Base-by-base conservation (phyloP, 2,888 invertebrate genomes). In the Vanessa cardui region DNA sequence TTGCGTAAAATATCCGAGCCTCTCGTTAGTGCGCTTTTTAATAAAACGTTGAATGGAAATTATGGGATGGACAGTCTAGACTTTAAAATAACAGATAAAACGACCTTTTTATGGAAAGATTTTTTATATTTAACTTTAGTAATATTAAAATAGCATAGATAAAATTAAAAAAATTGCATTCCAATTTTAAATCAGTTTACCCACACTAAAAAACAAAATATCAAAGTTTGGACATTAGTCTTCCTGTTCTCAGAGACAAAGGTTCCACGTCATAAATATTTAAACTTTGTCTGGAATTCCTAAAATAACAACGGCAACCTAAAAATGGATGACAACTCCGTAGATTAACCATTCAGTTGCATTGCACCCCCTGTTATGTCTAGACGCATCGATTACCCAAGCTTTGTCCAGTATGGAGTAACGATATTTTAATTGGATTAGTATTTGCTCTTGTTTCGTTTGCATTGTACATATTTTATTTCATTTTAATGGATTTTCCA, bases 331-430 rank as follows among this genome's bases (percentile, higher is more conserved):
- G 56, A 46, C 20, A n/a, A 21, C 66, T 33, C 60, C 7, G 21
- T 79, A 76, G 75, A 77, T 75, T 73, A 73, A 66, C 66, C 71
- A 71, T 72, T 67, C 73, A 73, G 79, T 77, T 83, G 80, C 80
- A 80, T 78, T 82, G 78, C 74, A 63, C 70, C 76, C 72, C 78
- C 75, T 79, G 76, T 80, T 76, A 74, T 80, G 91, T 90, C 91
- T 91, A 91, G 91, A 90, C 91, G 81, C 83, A 91, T 92, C 91
- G 91, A 92, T 91, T 90, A 77, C 78, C 65, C 60, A 50, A 61
- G 58, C 66, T 66, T 50, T 65, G 71, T 69, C 66, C 68, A 64
- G 44, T 64, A 58, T 59, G 66, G 50, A 50, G 62, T 65, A 64
- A 64, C 47, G 64, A 58, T 65, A 59, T 21, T 63, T 18, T 72